Evolutionary conservation across 2,888 invertebrate species (phyloP), one percentile per base, ranked within the genome.

Genomic region (Pachydiplax longipennis): DNA sequence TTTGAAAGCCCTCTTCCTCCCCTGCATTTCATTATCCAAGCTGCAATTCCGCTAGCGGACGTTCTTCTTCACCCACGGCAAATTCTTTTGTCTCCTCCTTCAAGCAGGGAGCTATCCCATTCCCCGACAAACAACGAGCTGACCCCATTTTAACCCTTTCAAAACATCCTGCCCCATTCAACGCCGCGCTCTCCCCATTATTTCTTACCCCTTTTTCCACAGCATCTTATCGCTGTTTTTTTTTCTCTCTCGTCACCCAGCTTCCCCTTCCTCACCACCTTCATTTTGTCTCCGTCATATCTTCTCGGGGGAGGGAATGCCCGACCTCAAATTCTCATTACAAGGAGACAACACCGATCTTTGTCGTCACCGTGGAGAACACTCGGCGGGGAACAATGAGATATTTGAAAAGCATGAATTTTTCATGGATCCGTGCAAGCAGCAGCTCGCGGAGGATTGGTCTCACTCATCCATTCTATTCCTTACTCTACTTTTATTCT

Each of bases 331-430:
- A 87, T 87, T 87, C 87, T 87, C 87, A 87, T 87, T 87, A 87
- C 87, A 87, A 87, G 87, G 87, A 87, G 87, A 87, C 87, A 87
- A 87, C 87, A 87, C 61, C 35, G 87, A 87, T 87, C 87, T 87
- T 87, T 87, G 87, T 87, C 87, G 87, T 87, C 18, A 31, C 12
- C 87, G 61, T 40, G 87, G 40, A 87, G 87, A 65, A 87, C 87
- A 87, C 87, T 87, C 31, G n/a, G 37, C 65, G n/a, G 87, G 40
- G 37, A 87, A 87, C 87, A 87, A 87, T 87, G 87, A 87, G 87
- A 65, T 87, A 87, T 87, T 87, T 87, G 87, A 87, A 87, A 87
- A 87, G 87, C 37, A 25, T 87, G 87, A 87, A 87, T 87, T 37
- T 87, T 83, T 87, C 37, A 87, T 18, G 58, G 35, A n/a, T 5